phyloP scores from a whole-genome alignment of 2,113 vertebrate species.

The Melanerpes aurifrons region DNA sequence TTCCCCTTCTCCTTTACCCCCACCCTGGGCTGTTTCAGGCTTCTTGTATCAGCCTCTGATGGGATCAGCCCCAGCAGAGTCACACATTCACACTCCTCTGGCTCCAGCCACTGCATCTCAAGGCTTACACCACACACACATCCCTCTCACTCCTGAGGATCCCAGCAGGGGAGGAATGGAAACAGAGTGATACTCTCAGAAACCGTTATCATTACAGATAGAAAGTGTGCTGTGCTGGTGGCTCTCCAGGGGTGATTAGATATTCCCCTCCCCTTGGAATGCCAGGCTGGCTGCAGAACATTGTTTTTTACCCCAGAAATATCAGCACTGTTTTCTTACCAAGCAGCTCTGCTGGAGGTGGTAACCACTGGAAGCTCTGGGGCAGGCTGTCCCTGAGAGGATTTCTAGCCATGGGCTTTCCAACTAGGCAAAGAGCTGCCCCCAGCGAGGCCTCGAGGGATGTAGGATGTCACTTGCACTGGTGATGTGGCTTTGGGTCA shows the following conservation, averaged over 20 bases:
- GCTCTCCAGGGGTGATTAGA: slow-evolving; percentile 24
- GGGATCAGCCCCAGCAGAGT: slow-evolving; percentile 35
- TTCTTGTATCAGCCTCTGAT: not conserved
- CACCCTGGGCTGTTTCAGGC: not conserved
- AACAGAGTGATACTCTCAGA: not conserved
- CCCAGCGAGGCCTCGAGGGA: rapidly evolving
- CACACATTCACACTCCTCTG: slow-evolving; percentile 19
- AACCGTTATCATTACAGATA: slow-evolving; percentile 1
- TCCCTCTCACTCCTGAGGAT: not conserved
- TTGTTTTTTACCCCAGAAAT: slow-evolving; percentile 19
- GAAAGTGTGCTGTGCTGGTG: not conserved
- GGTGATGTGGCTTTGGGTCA: rapidly evolving
- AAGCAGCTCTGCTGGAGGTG: not conserved
- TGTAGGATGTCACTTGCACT: not conserved
- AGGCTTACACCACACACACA: not conserved
- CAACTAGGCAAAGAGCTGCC: not conserved
- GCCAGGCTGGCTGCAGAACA: not conserved
- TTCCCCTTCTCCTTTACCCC: not conserved
- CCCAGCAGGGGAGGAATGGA: not conserved
- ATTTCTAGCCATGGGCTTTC: not conserved
- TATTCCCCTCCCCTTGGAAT: not conserved
- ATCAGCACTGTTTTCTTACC: not conserved
- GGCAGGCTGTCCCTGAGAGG: not conserved
- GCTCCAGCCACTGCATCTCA: not conserved
- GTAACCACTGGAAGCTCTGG: not conserved